These are phyloP conservation scores for Phlogophora meticulosa DNA, from an alignment of 2,888 invertebrate species.

Conservation along the genomic window DNA sequence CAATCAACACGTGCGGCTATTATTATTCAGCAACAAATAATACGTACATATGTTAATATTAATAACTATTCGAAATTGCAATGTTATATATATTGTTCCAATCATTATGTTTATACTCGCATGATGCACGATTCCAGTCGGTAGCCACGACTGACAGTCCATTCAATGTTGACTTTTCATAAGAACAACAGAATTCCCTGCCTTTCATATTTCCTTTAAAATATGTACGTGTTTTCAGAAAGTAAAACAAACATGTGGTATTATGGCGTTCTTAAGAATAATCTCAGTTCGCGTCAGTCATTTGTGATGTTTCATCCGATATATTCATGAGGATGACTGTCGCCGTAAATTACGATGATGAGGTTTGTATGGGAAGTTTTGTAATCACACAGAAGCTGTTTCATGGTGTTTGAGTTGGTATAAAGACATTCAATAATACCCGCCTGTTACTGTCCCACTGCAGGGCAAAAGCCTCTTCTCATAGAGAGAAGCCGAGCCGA, in stretches of 20 bases:
- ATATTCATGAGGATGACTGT: conserved; percentile 49
- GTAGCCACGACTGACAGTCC: background rate
- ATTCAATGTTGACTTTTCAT: conserved; percentile 10
- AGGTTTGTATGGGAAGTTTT: conserved; percentile 29
- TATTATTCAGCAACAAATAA: too few species aligned
- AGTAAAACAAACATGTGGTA: conserved; percentile 54
- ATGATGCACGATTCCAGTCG: conserved; percentile 6
- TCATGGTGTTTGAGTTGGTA: background rate
- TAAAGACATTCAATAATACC: too few species aligned
- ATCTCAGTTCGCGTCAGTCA: conserved; percentile 17
- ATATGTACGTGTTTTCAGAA: conserved; percentile 46
- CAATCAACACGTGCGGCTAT: too few species aligned
- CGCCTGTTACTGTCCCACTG: too few species aligned
- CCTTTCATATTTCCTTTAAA: conserved; percentile 33
- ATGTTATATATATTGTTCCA: conserved; percentile 44
- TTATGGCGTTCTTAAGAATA: conserved; percentile 42
- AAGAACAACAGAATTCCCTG: conserved; percentile 3
- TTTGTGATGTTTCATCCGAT: conserved; percentile 52
- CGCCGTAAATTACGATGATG: conserved; percentile 47
- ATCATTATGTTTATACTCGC: conserved; percentile 10
- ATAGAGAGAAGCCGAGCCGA: too few species aligned
- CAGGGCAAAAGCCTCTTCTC: too few species aligned
- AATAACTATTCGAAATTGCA: conserved; percentile 31
- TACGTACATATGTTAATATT: conserved; percentile 24
- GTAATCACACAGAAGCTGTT: conserved; percentile 31